These are phyloP conservation scores for Gisinianus flammeolus DNA, from an alignment of 2,888 invertebrate genomes.

Conservation along the genomic window DNA sequence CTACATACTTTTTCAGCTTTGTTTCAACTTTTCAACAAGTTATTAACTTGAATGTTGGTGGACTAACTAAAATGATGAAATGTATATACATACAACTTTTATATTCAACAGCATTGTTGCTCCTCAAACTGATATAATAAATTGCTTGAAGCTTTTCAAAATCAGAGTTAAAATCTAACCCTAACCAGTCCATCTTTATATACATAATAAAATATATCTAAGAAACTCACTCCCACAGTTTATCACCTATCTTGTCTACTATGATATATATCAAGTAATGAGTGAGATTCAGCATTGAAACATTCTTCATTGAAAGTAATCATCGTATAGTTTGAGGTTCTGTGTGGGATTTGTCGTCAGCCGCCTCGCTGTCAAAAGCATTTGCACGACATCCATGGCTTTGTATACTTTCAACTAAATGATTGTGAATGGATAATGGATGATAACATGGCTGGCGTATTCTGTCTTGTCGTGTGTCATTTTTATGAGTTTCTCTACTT, in stretches of 20 bases:
- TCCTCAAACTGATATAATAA: too few species aligned
- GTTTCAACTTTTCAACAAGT: too few species aligned
- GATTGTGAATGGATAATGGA: not conserved
- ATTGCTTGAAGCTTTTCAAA: not conserved
- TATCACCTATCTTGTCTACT: not conserved
- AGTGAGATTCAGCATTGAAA: not conserved
- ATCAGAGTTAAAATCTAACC: not conserved
- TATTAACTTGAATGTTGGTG: not conserved
- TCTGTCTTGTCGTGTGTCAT: not conserved
- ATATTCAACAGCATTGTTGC: too few species aligned
- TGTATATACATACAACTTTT: too few species aligned
- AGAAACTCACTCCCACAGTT: not conserved
- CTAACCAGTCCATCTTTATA: not conserved
- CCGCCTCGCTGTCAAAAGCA: not conserved
- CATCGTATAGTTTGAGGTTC: not conserved
- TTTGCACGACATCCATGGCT: not conserved
- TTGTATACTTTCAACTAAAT: not conserved
- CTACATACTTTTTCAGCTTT: too few species aligned
- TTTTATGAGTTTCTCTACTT: not conserved
- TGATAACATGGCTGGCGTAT: not conserved
- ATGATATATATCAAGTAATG: not conserved
- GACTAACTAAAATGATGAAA: too few species aligned
- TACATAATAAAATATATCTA: not conserved
- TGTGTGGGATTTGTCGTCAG: not conserved
- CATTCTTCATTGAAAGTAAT: too few species aligned